Conservation (phyloP, 2,888 invertebrate species). For the Pterobdella sp. region DNA sequence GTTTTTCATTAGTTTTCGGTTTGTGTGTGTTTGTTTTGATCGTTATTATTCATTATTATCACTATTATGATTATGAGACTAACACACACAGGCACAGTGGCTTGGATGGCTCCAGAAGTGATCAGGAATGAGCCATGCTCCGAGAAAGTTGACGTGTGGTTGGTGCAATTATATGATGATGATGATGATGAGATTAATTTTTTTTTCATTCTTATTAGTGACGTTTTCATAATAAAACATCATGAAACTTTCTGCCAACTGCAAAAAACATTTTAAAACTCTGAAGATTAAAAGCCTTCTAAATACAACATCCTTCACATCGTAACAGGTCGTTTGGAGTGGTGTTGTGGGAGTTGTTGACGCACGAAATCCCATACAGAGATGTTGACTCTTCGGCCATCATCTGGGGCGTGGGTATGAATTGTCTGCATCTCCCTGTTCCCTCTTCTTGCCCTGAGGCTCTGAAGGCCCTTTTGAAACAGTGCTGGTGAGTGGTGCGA, state of each 20-base stretch:
- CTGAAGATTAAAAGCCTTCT: no score
- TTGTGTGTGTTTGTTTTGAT: no score
- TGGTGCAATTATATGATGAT: constrained; percentile 38
- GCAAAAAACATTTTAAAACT: not conserved
- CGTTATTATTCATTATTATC: no score
- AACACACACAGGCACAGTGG: constrained; percentile 94
- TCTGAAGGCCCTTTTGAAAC: constrained; percentile 73
- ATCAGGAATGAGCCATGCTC: constrained; percentile 92
- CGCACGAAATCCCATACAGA: constrained; percentile 84
- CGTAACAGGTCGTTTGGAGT: constrained; percentile 75
- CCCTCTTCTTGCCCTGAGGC: constrained; percentile 75
- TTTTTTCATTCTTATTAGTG: not conserved
- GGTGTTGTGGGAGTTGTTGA: constrained; percentile 92
- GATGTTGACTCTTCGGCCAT: constrained; percentile 91
- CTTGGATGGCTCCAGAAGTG: constrained; percentile 99
- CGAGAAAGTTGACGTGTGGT: constrained; percentile 95
- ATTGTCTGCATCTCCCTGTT: constrained; percentile 80
- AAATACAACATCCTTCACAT: no score
- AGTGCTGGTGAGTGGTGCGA: constrained; percentile 65
- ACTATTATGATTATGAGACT: no score
- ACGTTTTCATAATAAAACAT: not conserved
- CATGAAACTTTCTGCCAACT: not conserved
- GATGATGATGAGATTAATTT: not conserved
- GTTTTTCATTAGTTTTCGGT: no score
- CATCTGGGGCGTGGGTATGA: constrained; percentile 94